Percentiles rank a stretch among this genome's conserved stretches.
Evolutionary conservation across 2,888 invertebrate genomes (phyloP).

Genomic region (Odontocerum albicorne): DNA sequence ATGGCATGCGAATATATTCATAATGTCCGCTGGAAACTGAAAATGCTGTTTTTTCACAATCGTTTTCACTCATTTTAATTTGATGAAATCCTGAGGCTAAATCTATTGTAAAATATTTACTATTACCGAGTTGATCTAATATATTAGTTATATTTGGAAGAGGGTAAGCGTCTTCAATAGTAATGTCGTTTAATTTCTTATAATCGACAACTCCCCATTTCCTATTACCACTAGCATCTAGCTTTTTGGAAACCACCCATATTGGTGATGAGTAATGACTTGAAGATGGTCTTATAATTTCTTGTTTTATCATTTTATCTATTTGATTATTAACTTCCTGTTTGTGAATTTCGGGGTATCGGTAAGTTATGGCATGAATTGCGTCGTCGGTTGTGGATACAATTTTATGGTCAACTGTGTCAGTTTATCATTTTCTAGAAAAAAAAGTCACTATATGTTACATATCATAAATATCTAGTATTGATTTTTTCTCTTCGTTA

Average conservation of each 20-base stretch:
- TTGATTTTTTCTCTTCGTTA: slow-evolving; percentile 34
- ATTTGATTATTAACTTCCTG: slow-evolving; percentile 42
- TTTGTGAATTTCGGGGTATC: slow-evolving; percentile 42
- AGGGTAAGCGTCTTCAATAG: slow-evolving; percentile 42
- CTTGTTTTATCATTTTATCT: slow-evolving; percentile 39
- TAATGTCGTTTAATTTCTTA: slow-evolving; percentile 43
- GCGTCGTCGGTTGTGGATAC: slow-evolving; percentile 30
- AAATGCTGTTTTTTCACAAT: slow-evolving; percentile 43
- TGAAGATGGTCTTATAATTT: slow-evolving; percentile 40
- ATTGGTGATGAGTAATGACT: slow-evolving; percentile 39
- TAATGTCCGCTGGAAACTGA: slow-evolving; percentile 41
- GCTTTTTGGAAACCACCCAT: slow-evolving; percentile 41
- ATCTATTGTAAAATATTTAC: slow-evolving; percentile 43
- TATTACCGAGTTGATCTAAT: slow-evolving; percentile 42
- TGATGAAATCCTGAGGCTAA: slow-evolving; percentile 45
- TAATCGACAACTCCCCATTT: slow-evolving; percentile 44
- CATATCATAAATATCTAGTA: slow-evolving; percentile 34
- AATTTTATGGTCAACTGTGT: too few species aligned
- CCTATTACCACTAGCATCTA: slow-evolving; percentile 39
- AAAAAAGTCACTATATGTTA: slow-evolving; percentile 39
- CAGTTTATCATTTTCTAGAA: slow-evolving; percentile 36
- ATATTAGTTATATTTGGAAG: slow-evolving; percentile 43
- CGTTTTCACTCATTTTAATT: slow-evolving; percentile 39
- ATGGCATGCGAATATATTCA: slow-evolving; percentile 42
- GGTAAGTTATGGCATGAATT: slow-evolving; percentile 37